Conservation (phyloP, 1,140 invertebrate genomes). For the Daktulosphaira vitifoliae region DNA sequence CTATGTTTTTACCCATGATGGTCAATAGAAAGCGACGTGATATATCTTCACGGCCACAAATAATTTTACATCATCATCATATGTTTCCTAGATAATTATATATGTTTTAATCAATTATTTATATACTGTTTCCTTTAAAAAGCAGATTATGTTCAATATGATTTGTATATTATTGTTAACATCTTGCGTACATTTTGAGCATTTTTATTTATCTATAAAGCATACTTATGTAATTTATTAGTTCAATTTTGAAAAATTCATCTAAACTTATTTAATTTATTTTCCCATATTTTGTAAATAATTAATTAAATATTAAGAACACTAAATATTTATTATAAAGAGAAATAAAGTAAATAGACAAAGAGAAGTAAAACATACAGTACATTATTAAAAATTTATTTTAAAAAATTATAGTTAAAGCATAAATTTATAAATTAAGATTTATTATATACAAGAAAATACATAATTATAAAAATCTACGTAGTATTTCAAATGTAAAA, state of each 20-base stretch:
- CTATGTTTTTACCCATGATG: slow-evolving; percentile 67
- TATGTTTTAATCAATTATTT: not conserved
- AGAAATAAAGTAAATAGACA: not conserved
- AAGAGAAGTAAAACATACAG: slow-evolving; percentile 1
- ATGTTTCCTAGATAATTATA: slow-evolving; percentile 12
- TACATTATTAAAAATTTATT: slow-evolving; percentile 30
- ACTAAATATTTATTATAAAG: not conserved
- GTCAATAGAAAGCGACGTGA: slow-evolving; percentile 49
- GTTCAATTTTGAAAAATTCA: not conserved
- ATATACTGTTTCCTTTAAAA: not conserved
- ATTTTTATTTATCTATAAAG: not conserved
- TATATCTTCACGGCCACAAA: not conserved
- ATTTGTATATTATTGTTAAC: slow-evolving; percentile 10
- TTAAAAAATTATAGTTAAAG: slow-evolving; percentile 27
- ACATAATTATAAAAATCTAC: slow-evolving; percentile 8
- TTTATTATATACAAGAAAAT: slow-evolving; percentile 1
- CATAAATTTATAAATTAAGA: slow-evolving; percentile 22
- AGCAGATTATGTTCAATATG: slow-evolving; percentile 8
- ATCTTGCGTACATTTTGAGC: not conserved
- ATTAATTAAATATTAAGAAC: not conserved
- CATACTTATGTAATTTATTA: slow-evolving; percentile 27
- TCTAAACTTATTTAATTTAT: slow-evolving; percentile 18
- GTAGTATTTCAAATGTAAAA: not conserved
- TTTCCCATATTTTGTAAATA: slow-evolving; percentile 16
- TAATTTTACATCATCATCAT: not conserved